Evolutionary conservation across 2,888 invertebrate species (phyloP), one percentile per base, ranked within the genome.

Genomic region (Eugnorisma glareosa): DNA sequence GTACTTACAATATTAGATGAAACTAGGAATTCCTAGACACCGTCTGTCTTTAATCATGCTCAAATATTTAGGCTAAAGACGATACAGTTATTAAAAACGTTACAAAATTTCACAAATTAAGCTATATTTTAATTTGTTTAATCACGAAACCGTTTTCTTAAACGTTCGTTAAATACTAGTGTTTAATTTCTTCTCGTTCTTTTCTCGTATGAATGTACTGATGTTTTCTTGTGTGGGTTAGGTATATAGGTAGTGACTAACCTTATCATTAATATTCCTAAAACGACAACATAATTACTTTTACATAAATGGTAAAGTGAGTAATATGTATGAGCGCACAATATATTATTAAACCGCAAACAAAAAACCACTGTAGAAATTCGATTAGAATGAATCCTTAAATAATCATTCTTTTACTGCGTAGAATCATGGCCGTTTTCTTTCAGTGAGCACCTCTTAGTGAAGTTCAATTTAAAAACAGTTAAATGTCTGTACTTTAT

Each of bases 401-500:
- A 66, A 73, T 73, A 72, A 72, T 75, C 59, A 64, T 67, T 61
- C 43, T 21, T 61, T 59, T 86, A 88, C 83, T 83, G 82, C 84
- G 67, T 75, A 72, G 74, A 85, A 86, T 69, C 75, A 83, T 79
- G 79, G 67, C 61, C 68, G 82, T 83, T 88, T 87, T 81, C 79
- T 89, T 84, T 81, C 83, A 86, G 80, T 81, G 74, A 85, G 67
- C 77, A 77, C 71, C 82, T 82, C 72, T 86, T 77, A 75, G 68
- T 64, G 76, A 80, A 78, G 63, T 70, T 88, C 45, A 84, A 86
- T 86, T 84, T 79, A 75, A 86, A 88, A 81, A 77, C 83, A 77
- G 79, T 84, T 89, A 86, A 88, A 88, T 84, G 81, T 85, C 86
- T 81, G 82, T 77, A 84, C 77, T 86, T 83, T 79, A 84, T 79